Evolutionary conservation across 2,888 invertebrate genomes (phyloP).

Genomic region (Epirrhoe alternata): DNA sequence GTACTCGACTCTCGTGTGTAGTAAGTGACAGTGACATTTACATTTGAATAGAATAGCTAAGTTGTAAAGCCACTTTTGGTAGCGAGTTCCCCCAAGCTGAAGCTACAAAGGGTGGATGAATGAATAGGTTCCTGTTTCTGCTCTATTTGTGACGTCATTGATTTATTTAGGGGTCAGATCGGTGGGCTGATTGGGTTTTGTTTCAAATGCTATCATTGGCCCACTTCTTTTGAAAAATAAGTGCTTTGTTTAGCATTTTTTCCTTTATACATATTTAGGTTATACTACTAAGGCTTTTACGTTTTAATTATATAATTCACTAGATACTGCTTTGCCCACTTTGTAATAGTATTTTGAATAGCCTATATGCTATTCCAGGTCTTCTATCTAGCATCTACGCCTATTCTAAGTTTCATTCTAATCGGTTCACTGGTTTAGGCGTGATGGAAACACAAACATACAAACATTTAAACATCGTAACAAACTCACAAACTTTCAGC

Average conservation of each 20-base stretch:
- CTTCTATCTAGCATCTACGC: no score
- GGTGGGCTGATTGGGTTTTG: constrained; percentile 19
- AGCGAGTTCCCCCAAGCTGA: constrained; percentile 9
- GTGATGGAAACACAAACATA: no score
- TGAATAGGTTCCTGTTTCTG: constrained; percentile 37
- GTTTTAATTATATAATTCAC: no score
- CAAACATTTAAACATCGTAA: no score
- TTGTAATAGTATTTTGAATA: no score
- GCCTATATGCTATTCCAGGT: no score
- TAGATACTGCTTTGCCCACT: no score
- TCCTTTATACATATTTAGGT: neutral
- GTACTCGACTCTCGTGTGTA: neutral
- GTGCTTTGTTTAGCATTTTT: neutral
- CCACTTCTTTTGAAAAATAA: neutral
- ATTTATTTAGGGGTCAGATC: constrained; percentile 39
- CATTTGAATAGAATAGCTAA: neutral
- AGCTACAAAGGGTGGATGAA: constrained; percentile 31
- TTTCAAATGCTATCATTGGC: constrained; percentile 19
- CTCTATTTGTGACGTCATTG: constrained; percentile 40
- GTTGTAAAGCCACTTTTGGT: constrained; percentile 4
- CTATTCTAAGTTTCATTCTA: no score
- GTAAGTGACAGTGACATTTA: neutral
- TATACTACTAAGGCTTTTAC: no score
- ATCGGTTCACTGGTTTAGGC: no score
- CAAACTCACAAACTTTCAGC: no score